These are phyloP conservation scores for Passer montanus DNA, from an alignment of 2,113 vertebrate species.

Conservation along the genomic window DNA sequence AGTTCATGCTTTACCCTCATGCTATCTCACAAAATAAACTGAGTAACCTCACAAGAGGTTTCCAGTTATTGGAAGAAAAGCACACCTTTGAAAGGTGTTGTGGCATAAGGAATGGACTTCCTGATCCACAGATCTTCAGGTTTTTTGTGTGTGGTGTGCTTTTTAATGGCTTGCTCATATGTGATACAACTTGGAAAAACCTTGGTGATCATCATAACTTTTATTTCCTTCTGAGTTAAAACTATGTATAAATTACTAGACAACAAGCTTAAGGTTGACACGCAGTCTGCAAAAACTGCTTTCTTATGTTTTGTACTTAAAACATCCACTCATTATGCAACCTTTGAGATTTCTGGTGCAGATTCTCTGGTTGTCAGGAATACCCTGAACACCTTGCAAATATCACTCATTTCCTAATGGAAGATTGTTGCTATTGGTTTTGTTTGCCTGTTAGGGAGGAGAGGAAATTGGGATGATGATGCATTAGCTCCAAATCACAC, in stretches of 20 bases:
- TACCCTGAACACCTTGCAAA: background rate
- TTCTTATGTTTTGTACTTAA: background rate
- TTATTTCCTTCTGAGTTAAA: background rate
- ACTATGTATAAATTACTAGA: background rate
- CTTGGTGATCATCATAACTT: background rate
- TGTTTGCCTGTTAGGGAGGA: background rate
- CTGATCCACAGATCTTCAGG: background rate
- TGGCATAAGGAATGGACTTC: accelerated
- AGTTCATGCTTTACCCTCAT: background rate
- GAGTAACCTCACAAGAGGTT: background rate
- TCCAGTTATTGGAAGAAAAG: background rate
- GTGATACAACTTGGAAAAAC: background rate
- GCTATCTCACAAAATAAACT: background rate
- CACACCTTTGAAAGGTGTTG: background rate
- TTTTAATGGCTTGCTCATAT: background rate
- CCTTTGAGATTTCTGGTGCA: background rate
- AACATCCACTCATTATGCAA: background rate
- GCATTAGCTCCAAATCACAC: background rate
- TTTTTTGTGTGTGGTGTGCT: background rate
- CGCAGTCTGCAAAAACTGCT: background rate
- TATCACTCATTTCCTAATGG: background rate
- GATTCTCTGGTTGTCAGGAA: background rate
- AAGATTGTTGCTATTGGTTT: background rate
- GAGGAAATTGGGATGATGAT: background rate
- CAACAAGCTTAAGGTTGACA: background rate